Conservation (phyloP, 2,113 vertebrate genomes). For the Platichthys stellatus region DNA sequence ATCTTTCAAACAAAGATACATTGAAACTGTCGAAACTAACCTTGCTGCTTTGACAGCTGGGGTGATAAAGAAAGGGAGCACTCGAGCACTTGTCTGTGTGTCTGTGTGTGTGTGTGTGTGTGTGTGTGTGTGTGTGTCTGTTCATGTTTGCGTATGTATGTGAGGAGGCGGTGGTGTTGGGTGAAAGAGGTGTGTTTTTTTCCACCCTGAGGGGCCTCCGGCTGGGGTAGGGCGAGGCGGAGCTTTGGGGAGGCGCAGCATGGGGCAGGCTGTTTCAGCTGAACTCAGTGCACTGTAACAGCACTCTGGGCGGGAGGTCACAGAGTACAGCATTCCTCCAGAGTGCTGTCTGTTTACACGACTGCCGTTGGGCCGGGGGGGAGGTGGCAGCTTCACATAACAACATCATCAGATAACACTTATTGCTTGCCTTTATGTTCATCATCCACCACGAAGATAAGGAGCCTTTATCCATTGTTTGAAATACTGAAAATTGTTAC, state of each 20-base stretch:
- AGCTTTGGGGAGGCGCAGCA: constrained; percentile 70
- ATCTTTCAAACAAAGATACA: constrained; percentile 11
- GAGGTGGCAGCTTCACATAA: constrained; percentile 64
- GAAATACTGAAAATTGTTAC: constrained; percentile 34
- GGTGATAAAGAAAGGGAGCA: constrained; percentile 50
- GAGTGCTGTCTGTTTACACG: constrained; percentile 79
- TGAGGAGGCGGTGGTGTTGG: constrained; percentile 58
- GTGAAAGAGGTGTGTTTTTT: constrained; percentile 78
- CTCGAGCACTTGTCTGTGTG: constrained; percentile 35
- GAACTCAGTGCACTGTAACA: constrained; percentile 80
- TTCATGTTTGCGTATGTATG: background rate
- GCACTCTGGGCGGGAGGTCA: constrained; percentile 78
- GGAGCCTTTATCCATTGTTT: constrained; percentile 61
- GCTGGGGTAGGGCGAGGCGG: constrained; percentile 64
- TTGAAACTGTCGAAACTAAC: constrained; percentile 37
- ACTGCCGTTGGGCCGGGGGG: constrained; percentile 71
- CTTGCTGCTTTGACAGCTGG: constrained; percentile 60
- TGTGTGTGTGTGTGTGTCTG: background rate
- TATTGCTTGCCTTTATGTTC: constrained; percentile 66
- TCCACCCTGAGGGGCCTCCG: constrained; percentile 77
- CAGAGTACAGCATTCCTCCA: constrained; percentile 81
- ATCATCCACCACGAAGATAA: constrained; percentile 55
- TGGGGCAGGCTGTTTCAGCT: constrained; percentile 73
- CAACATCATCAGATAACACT: constrained; percentile 75
- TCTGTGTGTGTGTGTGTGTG: background rate